A percentile compares a stretch with the other conserved stretches of the same genome.
These are phyloP conservation scores for Apis dorsata DNA, from an alignment of 1,140 invertebrate species.

Conservation along the genomic window DNA sequence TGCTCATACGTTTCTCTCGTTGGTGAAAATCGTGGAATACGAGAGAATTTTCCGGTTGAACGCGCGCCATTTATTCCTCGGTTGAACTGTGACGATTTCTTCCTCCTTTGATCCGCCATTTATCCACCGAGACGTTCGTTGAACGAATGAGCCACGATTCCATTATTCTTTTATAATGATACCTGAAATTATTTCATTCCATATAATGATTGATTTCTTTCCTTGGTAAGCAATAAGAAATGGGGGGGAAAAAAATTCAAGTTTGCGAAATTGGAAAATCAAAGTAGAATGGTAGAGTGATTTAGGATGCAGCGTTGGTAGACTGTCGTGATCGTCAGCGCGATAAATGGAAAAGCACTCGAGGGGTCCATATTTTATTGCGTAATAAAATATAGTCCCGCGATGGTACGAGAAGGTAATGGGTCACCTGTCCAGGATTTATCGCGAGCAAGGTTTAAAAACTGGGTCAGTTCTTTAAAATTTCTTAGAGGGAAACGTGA, in stretches of 20 bases:
- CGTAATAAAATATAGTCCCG: slow-evolving; percentile 33
- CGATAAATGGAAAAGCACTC: slow-evolving; percentile 31
- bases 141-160: too few species aligned
- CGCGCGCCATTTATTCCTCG: background rate
- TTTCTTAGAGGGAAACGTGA: too few species aligned
- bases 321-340: slow-evolving; percentile 3
- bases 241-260: background rate
- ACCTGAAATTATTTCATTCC: too few species aligned
- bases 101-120: background rate
- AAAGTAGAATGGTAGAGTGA: background rate
- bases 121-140: background rate
- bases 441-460: background rate
- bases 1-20: background rate
- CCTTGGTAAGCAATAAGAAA: background rate
- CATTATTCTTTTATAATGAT: too few species aligned
- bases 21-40: background rate
- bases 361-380: slow-evolving; percentile 40
- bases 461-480: background rate
- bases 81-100: background rate
- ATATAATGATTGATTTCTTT: too few species aligned
- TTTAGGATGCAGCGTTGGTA: background rate
- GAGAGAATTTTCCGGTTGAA: background rate
- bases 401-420: background rate
- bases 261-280: background rate
- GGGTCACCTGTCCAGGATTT: slow-evolving; percentile 33